Evolutionary conservation across 2,797 vertebrate genomes (phyloP), one percentile per base, ranked within the genome.

Genomic region (Pygocentrus nattereri): DNA sequence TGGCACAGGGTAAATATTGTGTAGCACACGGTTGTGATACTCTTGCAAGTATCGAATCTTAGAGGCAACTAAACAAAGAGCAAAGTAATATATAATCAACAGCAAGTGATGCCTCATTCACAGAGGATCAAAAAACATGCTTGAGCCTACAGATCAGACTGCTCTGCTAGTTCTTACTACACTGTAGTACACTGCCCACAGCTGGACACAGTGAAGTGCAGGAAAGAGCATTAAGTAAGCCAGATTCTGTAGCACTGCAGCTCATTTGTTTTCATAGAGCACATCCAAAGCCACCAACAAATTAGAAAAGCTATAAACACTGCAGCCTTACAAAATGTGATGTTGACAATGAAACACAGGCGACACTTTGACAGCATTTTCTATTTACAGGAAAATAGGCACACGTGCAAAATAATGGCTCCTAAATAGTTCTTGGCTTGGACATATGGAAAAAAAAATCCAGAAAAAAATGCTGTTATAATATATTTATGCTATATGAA

Each of bases 41-140:
- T 99, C 98, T 94, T 99, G 98, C 92, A 99, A 97, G 95, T 99
- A 99, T 92, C 98, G 97, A 90, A 99, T 98, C 96, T 99, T 99
- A 95, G 98, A 99, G 93, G 98, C 97, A 98, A 99, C 98, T 98
- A 93, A 91, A 96, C 91, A 94, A 94, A 95, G 87, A 94, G 91
- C 88, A 95, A 92, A 95, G 91, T 89, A 82, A 93, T 87, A 93
- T 80, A 90, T 83, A 90, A 84, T 94, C 90, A 93, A 91, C 85
- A 71, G 89, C 77, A 52, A 61, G 80, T 78, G 80, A 81, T 73
- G 83, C 79, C 82, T 69, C 16, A 7, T 11, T n/a, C 25, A 68
- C 0, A 67, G 27, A 82, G 38, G 34, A 82, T 30, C 70, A 71
- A 52, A 77, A 25, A 72, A 59, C 19, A 49, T 56, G 50, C 15